Percentiles rank a stretch among this genome's conserved stretches.
These are phyloP conservation scores for Trissonchulus latispiculum DNA, from an alignment of 2,888 invertebrate species.

Conservation along the genomic window DNA sequence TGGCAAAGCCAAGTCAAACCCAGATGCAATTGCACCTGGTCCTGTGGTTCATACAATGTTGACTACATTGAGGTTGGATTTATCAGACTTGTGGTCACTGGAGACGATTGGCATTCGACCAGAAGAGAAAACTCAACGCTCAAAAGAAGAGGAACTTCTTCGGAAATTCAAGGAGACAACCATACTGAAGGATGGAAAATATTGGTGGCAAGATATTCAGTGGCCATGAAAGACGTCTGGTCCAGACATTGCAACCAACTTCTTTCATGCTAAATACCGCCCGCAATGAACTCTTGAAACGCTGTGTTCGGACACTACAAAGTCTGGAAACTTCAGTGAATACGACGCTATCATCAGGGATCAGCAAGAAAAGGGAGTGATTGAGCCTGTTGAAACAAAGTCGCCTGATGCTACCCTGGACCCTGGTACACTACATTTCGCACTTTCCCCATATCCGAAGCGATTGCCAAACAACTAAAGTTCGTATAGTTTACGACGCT, in stretches of 20 bases:
- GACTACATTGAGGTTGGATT: background rate
- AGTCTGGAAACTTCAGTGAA: background rate
- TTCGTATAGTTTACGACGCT: background rate
- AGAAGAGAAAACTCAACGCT: background rate
- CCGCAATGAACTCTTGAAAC: background rate
- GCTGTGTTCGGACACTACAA: background rate
- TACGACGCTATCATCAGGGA: background rate
- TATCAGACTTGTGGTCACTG: background rate
- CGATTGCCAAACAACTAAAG: background rate
- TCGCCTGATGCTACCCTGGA: background rate
- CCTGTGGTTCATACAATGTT: too few species aligned
- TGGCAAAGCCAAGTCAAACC: too few species aligned
- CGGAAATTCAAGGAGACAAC: background rate
- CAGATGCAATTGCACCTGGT: too few species aligned
- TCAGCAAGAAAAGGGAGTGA: background rate
- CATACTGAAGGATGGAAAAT: background rate
- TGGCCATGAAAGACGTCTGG: background rate
- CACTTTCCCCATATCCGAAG: background rate
- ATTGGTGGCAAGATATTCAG: background rate
- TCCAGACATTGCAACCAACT: background rate
- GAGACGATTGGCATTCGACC: background rate
- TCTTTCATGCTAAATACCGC: background rate
- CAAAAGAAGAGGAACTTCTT: background rate
- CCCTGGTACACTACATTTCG: background rate
- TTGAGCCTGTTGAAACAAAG: background rate